Base-by-base conservation (phyloP, 1,140 invertebrate species). In the Zophobas morio region DNA sequence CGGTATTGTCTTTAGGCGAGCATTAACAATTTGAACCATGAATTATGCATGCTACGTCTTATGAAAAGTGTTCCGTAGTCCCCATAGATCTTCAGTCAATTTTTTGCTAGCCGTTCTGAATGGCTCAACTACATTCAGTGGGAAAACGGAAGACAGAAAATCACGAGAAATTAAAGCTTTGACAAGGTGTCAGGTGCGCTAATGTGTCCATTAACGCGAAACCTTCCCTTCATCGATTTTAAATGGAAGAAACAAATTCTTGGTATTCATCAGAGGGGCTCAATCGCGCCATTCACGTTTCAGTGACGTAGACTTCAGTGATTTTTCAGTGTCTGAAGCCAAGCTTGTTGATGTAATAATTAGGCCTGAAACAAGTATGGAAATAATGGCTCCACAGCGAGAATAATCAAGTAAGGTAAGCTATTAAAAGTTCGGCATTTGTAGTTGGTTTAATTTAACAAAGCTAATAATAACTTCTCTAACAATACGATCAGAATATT, bases 21-120 rank as follows among this genome's bases (percentile, higher is more conserved):
- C 76, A 78, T 78, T 78, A 78, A 78, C 76, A 78, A 78, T 78
- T 78, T 78, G 39, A 70, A 40, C 70, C 71, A 78, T 78, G 76
- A 78, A 78, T 78, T 74, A 78, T 78, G 76, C 76, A 78, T 71
- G 49, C 35, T 47, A 40, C 47, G 76, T 78, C 76, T 78, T 78
- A 74, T 78, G 76, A 78, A 78, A 78, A 74, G 56, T 66, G 71
- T 78, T 78, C 60, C 56, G 57, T 57, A 66, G 76, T 74, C 72
- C 76, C 72, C 47, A 74, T 74, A 74, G 70, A 78, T 74, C 76
- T 49, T 47, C 76, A 74, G 71, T 74, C 76, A 77, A 77, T 66
- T 76, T 76, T 76, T 76, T 56, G 46, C 66, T 60, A 76, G 46
- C 49, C 63, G 20, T 32, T 39, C 5, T 63, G 66, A 63, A 60